Conservation (phyloP, 2,888 invertebrate species). For the Nemotelus pantherinus region DNA sequence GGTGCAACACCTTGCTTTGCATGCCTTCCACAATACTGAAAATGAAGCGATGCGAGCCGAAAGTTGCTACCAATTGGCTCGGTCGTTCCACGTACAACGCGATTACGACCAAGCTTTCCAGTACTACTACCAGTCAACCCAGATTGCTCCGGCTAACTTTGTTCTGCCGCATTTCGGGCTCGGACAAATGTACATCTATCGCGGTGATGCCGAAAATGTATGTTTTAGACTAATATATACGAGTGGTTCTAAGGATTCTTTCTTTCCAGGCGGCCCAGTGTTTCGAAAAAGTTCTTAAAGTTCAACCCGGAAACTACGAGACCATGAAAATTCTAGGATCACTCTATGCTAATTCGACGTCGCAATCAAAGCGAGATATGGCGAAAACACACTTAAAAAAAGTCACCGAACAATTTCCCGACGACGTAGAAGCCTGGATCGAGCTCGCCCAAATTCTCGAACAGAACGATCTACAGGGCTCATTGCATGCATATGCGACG, state of each 20-base stretch:
- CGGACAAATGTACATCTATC: conserved; percentile 99
- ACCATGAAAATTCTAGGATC: conserved; percentile 99
- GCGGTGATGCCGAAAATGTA: conserved; percentile 93
- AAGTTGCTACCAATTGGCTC: conserved; percentile 96
- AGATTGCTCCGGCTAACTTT: conserved; percentile 94
- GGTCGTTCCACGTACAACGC: conserved; percentile 94
- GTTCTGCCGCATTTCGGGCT: conserved; percentile 97
- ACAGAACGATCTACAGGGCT: conserved; percentile 89
- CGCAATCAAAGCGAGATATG: conserved; percentile 90
- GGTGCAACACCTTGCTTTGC: conserved; percentile 94
- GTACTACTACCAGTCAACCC: conserved; percentile 98
- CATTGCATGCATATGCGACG: conserved; percentile 91
- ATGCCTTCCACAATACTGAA: conserved; percentile 98
- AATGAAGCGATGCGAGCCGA: conserved; percentile 99
- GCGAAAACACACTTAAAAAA: conserved; percentile 94
- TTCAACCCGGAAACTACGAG: conserved; percentile 97
- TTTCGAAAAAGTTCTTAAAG: conserved; percentile 98
- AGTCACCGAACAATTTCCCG: conserved; percentile 95
- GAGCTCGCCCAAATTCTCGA: conserved; percentile 98
- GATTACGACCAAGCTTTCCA: conserved; percentile 99
- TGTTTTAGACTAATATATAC: conserved; percentile 60
- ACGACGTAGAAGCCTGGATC: conserved; percentile 99
- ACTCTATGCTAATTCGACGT: conserved; percentile 89
- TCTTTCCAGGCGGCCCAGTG: conserved; percentile 87
- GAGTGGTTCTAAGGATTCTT: background rate